A percentile compares a stretch with the other conserved stretches of the same genome.
Conservation (phyloP, 1,140 invertebrate genomes). For the Drosophila eugracilis region DNA sequence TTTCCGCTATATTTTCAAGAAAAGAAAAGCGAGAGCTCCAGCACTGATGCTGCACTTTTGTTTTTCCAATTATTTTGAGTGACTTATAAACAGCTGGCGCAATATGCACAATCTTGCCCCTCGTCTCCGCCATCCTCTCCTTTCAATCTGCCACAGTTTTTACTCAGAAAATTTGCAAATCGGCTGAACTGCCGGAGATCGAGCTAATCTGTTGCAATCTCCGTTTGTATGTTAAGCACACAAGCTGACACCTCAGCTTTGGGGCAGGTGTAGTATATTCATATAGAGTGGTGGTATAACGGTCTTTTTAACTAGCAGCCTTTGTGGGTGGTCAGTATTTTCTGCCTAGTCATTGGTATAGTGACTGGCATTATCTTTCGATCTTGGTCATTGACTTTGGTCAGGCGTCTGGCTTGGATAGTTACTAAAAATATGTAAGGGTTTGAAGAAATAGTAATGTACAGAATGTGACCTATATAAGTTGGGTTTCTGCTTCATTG, state of each 20-base stretch:
- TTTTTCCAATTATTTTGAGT: slow-evolving; percentile 28
- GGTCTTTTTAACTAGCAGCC: neutral
- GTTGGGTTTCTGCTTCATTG: neutral
- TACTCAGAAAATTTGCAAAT: slow-evolving; percentile 38
- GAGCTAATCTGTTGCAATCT: slow-evolving; percentile 36
- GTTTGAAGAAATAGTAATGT: neutral
- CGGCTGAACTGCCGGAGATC: slow-evolving; percentile 13
- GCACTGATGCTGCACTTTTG: neutral
- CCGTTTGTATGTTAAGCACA: slow-evolving; percentile 18
- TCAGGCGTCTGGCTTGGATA: neutral
- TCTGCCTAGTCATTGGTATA: slow-evolving; percentile 3
- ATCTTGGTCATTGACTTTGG: slow-evolving; percentile 40
- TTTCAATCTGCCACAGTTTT: slow-evolving; percentile 22
- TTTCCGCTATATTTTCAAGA: neutral
- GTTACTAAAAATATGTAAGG: neutral
- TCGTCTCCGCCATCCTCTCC: neutral
- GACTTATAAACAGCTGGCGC: slow-evolving; percentile 39
- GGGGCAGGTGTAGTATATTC: neutral
- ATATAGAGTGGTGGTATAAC: neutral
- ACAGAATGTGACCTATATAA: neutral
- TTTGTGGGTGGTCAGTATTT: neutral
- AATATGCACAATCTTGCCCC: slow-evolving; percentile 32
- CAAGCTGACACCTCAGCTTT: neutral
- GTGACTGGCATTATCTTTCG: slow-evolving; percentile 15
- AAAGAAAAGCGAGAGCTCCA: neutral